A percentile compares a stretch with the other conserved stretches of the same genome.
These are phyloP conservation scores for Rhagologus leucostigma DNA, from an alignment of 2,113 vertebrate genomes.

Conservation along the genomic window DNA sequence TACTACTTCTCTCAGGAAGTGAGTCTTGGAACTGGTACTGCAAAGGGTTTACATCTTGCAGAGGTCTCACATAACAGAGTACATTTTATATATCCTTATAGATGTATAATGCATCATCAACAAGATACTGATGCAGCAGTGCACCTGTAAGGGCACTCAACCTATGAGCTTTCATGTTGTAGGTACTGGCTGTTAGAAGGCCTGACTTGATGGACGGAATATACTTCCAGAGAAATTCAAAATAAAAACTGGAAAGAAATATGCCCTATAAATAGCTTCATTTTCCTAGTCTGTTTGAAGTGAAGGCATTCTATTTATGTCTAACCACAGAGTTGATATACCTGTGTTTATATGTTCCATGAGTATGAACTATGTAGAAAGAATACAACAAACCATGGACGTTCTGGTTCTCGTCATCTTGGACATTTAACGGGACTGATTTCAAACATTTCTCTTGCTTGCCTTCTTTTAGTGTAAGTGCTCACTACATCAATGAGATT, in stretches of 20 bases:
- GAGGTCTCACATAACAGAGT: not conserved
- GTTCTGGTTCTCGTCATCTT: conserved; percentile 21
- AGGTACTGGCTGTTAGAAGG: not conserved
- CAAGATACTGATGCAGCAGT: not conserved
- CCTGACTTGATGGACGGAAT: not conserved
- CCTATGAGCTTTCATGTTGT: not conserved
- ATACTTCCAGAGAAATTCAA: not conserved
- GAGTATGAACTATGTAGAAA: not conserved
- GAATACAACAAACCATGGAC: not conserved
- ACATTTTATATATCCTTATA: not conserved
- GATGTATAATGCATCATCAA: not conserved
- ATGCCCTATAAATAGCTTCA: not conserved
- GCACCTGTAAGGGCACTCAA: not conserved
- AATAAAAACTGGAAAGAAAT: not conserved
- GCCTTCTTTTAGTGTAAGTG: not conserved
- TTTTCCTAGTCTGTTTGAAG: not conserved
- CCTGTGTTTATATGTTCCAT: not conserved
- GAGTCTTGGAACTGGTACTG: not conserved
- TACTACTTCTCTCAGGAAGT: not conserved
- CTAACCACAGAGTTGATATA: not conserved
- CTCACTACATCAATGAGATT: not conserved
- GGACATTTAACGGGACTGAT: conserved; percentile 11
- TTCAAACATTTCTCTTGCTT: not conserved
- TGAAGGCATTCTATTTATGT: not conserved
- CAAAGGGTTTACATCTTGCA: not conserved